These are phyloP conservation scores for Nasonovia ribisnigri DNA, from an alignment of 2,888 invertebrate species.

Conservation along the genomic window DNA sequence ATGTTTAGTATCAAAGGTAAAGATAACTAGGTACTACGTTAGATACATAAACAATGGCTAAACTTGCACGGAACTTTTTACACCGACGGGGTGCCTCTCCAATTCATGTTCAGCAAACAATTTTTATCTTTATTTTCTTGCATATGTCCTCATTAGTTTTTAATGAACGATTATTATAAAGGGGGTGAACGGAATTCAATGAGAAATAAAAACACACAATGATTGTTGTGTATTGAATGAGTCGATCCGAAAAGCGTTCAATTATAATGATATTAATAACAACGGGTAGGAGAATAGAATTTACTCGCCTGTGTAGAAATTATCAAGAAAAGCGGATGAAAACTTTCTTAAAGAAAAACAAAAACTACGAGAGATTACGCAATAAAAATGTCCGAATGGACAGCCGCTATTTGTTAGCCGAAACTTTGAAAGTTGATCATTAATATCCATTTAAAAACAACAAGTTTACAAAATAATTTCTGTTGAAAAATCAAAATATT, in stretches of 20 bases:
- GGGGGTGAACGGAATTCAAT: neutral
- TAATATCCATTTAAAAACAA: slow-evolving; percentile 60
- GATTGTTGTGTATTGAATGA: neutral
- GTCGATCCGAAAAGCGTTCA: neutral
- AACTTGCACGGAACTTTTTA: neutral
- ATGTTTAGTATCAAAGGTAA: neutral
- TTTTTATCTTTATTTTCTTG: neutral
- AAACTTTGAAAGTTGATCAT: slow-evolving; percentile 44
- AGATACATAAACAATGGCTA: neutral
- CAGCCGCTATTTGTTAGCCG: slow-evolving; percentile 40
- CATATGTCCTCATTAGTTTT: neutral
- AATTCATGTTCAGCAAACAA: neutral
- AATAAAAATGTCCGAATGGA: slow-evolving; percentile 40
- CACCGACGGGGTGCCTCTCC: too few species aligned
- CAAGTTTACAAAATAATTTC: slow-evolving; percentile 23
- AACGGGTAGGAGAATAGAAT: neutral
- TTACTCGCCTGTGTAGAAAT: neutral
- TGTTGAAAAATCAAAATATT: neutral
- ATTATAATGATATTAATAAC: slow-evolving; percentile 16
- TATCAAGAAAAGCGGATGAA: slow-evolving; percentile 29
- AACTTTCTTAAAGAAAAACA: slow-evolving; percentile 46
- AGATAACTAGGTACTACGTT: neutral
- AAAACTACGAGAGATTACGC: slow-evolving; percentile 41
- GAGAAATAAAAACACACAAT: neutral
- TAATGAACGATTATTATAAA: neutral